Conservation (phyloP, 2,113 vertebrate species). For the Eleginops maclovinus region DNA sequence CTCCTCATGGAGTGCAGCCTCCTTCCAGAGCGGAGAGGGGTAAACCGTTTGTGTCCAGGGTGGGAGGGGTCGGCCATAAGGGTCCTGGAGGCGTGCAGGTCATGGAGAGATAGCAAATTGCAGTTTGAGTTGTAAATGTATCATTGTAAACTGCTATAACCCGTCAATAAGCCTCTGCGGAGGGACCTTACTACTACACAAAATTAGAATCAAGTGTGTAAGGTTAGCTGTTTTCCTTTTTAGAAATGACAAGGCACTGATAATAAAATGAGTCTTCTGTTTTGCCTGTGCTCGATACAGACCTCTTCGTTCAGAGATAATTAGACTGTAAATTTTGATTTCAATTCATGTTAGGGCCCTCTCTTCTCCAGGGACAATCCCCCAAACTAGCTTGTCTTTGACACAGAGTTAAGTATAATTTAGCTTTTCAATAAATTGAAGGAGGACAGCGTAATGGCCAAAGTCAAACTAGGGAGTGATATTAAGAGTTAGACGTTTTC, state of each 20-base stretch:
- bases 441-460: conserved; percentile 2
- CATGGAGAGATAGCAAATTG: no score
- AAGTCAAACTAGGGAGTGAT: neutral
- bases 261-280: conserved; percentile 39
- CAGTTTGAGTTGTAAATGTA: no score
- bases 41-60: no score
- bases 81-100: no score
- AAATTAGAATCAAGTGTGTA: conserved; percentile 10
- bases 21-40: no score
- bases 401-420: conserved; percentile 6
- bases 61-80: no score
- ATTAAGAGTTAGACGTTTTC: conserved; percentile 3
- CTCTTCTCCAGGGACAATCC: conserved; percentile 26
- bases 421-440: conserved; percentile 26
- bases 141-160: no score
- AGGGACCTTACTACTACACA: no score
- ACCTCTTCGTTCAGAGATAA: conserved; percentile 34
- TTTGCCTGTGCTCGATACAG: conserved; percentile 30
- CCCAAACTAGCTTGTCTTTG: conserved; percentile 45
- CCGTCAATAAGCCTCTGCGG: no score
- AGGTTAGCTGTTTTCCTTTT: conserved; percentile 24
- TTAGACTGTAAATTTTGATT: conserved; percentile 66
- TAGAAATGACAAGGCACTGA: conserved; percentile 32
- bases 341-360: conserved; percentile 66
- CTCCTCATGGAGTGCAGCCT: no score